A percentile compares a stretch with the other conserved stretches of the same genome.
Conservation (phyloP, 2,888 invertebrate genomes). For the Nudaria mundana region DNA sequence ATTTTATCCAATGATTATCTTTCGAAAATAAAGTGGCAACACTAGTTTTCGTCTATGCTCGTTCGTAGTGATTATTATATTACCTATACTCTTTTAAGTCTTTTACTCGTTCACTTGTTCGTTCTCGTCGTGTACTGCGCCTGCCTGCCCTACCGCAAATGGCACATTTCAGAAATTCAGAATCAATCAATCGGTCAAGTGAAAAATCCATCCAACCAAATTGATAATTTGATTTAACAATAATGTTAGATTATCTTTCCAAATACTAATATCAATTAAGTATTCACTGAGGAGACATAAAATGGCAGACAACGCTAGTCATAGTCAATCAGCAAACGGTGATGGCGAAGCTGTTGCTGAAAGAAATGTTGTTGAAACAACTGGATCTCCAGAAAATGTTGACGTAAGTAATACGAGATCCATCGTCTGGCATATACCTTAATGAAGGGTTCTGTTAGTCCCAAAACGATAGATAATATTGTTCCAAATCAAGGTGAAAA, state of each 20-base stretch:
- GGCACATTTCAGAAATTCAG: too few relatives aligned
- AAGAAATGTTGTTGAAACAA: conserved; percentile 36
- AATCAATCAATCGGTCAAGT: background rate
- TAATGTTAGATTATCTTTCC: conserved; percentile 5
- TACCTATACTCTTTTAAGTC: too few relatives aligned
- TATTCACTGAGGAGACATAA: conserved; percentile 12
- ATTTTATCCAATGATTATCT: too few relatives aligned
- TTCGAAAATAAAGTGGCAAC: too few relatives aligned
- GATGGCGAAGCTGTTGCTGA: conserved; percentile 39
- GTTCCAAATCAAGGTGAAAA: too few relatives aligned
- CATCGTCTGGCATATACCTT: too few relatives aligned
- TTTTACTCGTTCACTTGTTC: too few relatives aligned
- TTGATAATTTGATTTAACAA: conserved; percentile 2
- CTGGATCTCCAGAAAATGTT: conserved; percentile 42
- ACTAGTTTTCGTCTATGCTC: too few relatives aligned
- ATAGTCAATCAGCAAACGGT: conserved; percentile 41
- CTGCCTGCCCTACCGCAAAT: too few relatives aligned
- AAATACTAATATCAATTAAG: conserved; percentile 9
- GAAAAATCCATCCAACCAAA: background rate
- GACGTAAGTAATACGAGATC: conserved; percentile 50
- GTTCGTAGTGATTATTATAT: too few relatives aligned
- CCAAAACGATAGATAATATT: too few relatives aligned
- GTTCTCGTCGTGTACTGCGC: too few relatives aligned
- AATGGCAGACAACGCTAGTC: conserved; percentile 30
- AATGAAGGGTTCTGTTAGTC: background rate